Conservation (phyloP, 2,797 vertebrate genomes). For the Parauchenoglanis punctatus region DNA sequence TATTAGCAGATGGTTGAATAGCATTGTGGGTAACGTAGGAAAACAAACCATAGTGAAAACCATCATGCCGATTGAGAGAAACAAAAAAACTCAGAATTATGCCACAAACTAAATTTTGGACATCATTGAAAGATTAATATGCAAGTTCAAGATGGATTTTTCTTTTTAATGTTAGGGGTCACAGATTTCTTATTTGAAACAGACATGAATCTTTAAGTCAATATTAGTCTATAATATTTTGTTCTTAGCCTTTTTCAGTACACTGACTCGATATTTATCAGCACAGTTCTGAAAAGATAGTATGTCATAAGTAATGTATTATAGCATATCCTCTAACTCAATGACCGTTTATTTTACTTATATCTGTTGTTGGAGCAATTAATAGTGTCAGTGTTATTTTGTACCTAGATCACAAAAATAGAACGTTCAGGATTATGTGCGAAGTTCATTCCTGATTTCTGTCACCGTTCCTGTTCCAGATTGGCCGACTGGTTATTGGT, state of each 20-base stretch:
- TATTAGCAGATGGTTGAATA: neutral
- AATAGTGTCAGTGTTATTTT: neutral
- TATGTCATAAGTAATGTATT: neutral
- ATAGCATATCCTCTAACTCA: neutral
- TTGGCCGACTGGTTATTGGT: slow-evolving; percentile 90
- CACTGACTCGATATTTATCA: too few species aligned
- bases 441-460: slow-evolving; percentile 26
- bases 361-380: neutral
- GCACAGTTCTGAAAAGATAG: neutral
- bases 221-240: neutral
- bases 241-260: neutral
- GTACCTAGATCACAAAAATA: neutral
- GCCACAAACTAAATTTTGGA: neutral
- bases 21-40: neutral
- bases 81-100: neutral
- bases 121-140: neutral
- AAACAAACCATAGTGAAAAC: neutral
- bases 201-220: neutral
- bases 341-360: neutral
- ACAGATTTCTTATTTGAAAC: neutral
- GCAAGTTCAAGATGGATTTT: neutral
- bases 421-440: neutral
- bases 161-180: neutral
- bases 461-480: slow-evolving; percentile 71
- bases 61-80: neutral